These are phyloP conservation scores for Dunckerocampus dactyliophorus DNA, from an alignment of 2,113 vertebrate genomes.

Conservation along the genomic window DNA sequence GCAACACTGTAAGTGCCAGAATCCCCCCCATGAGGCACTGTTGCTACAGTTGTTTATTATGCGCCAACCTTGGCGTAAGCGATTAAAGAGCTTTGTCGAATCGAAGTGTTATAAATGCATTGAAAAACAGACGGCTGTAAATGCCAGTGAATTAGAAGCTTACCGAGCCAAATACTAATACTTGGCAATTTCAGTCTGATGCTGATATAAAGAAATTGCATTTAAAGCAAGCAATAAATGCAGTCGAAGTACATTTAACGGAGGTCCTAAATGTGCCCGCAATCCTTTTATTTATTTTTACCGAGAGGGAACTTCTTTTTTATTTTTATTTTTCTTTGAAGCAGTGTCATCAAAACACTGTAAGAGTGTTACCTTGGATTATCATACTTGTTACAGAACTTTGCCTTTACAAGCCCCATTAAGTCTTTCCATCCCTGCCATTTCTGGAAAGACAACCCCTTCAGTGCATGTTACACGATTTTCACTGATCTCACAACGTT, in stretches of 20 bases:
- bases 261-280: slow-evolving; percentile 59
- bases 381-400: no score
- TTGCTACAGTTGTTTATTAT: slow-evolving; percentile 98
- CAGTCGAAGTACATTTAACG: slow-evolving; percentile 68
- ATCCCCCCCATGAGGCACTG: slow-evolving; percentile 95
- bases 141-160: slow-evolving; percentile 99
- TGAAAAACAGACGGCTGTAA: slow-evolving; percentile 98
- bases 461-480: no score
- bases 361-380: no score
- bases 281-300: slow-evolving; percentile 68
- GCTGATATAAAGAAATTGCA: slow-evolving; percentile 91
- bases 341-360: no score
- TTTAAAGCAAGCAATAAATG: slow-evolving; percentile 81
- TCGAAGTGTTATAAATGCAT: slow-evolving; percentile 99
- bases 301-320: slow-evolving; percentile 1
- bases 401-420: no score
- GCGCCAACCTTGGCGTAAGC: slow-evolving; percentile 92
- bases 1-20: slow-evolving; percentile 89
- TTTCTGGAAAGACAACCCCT: no score
- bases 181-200: slow-evolving; percentile 96
- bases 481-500: no score
- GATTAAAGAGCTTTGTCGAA: slow-evolving; percentile 99
- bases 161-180: slow-evolving; percentile 96
- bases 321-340: background rate
- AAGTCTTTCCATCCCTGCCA: no score